A percentile compares a stretch with the other conserved stretches of the same genome.
phyloP scores from a whole-genome alignment of 2,888 invertebrate species.

The Nemotelus nigrinus region DNA sequence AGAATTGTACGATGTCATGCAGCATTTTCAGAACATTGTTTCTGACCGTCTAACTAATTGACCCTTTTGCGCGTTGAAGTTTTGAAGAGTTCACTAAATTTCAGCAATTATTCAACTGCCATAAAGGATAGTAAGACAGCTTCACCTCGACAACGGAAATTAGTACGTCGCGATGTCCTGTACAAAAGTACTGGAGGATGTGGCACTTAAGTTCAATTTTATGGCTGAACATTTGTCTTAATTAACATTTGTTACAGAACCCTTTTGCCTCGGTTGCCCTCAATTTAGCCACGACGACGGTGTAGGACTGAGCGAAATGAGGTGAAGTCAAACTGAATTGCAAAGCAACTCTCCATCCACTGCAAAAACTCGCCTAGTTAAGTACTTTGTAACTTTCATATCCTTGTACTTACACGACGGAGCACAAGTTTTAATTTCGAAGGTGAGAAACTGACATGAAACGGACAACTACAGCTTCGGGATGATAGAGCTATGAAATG shows the following conservation, averaged over 20 bases:
- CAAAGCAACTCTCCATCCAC: not conserved
- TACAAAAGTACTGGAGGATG: conserved; percentile 1
- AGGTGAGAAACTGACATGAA: conserved; percentile 28
- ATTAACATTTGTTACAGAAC: conserved; percentile 49
- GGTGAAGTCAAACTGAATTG: not conserved
- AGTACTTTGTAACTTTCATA: conserved; percentile 43
- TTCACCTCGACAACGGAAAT: conserved; percentile 27
- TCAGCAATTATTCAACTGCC: conserved; percentile 29
- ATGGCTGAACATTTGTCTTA: conserved; percentile 50
- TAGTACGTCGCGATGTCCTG: conserved; percentile 32
- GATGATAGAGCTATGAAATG: not conserved
- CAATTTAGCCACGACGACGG: conserved; percentile 7
- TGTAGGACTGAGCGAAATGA: not conserved
- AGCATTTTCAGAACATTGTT: not conserved
- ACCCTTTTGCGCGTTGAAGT: conserved; percentile 19
- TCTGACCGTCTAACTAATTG: conserved; percentile 23
- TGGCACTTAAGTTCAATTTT: conserved; percentile 48
- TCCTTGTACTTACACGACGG: conserved; percentile 41
- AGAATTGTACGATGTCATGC: conserved; percentile 5
- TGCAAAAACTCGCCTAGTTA: conserved; percentile 25
- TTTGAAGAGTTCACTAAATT: conserved; percentile 36
- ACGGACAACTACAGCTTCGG: not conserved
- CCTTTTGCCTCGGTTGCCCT: conserved; percentile 26
- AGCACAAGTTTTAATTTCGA: conserved; percentile 41
- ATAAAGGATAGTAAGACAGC: not conserved